These are phyloP conservation scores for Papilio dardanus DNA, from an alignment of 1,140 invertebrate species.

Conservation along the genomic window DNA sequence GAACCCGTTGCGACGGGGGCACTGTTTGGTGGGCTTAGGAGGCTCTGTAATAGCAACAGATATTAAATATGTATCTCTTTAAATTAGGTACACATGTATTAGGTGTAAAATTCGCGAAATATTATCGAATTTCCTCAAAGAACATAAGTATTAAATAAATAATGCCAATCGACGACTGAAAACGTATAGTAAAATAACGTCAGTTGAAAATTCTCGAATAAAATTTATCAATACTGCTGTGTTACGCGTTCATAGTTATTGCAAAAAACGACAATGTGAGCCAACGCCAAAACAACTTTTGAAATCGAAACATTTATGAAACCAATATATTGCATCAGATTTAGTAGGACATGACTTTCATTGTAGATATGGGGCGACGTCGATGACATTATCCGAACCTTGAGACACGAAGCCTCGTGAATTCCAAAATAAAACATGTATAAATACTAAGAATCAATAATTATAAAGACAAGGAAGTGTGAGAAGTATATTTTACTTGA, in stretches of 20 bases:
- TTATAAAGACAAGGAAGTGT: conserved; percentile 44
- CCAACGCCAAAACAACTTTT: conserved; percentile 46
- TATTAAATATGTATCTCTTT: neutral
- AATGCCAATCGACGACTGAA: neutral
- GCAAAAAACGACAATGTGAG: conserved; percentile 46
- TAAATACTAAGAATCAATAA: conserved; percentile 25
- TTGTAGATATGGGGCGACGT: conserved; percentile 42
- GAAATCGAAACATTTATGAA: conserved; percentile 48
- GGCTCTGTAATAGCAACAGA: conserved; percentile 83
- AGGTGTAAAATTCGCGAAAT: neutral
- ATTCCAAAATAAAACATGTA: neutral
- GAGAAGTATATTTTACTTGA: conserved; percentile 39
- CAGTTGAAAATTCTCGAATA: conserved; percentile 6
- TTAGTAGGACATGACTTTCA: conserved; percentile 43
- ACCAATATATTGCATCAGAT: conserved; percentile 48
- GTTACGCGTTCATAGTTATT: conserved; percentile 41
- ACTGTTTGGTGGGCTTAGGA: conserved; percentile 87
- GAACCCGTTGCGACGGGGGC: conserved; percentile 93
- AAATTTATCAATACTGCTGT: conserved; percentile 19
- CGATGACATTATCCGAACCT: conserved; percentile 39
- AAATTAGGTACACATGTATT: too few species aligned
- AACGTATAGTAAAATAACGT: neutral
- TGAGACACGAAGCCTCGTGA: conserved; percentile 20
- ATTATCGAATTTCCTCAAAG: too few species aligned
- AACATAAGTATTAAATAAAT: neutral